Conservation (phyloP, 2,888 invertebrate genomes). For the Carpatolechia fugitivella region DNA sequence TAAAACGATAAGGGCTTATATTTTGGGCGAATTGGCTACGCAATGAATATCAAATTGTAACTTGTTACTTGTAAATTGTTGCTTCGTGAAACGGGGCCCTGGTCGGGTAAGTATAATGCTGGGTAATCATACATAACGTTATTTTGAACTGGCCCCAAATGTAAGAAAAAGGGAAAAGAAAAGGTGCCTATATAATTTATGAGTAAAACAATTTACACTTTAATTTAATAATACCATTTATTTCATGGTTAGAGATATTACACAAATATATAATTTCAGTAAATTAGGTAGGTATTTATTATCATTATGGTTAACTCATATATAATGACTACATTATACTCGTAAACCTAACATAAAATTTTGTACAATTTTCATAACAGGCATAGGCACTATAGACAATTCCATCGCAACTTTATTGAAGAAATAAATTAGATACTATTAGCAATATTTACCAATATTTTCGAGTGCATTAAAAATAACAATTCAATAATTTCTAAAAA, state of each 20-base stretch:
- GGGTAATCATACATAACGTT: no score
- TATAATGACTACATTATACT: constrained; percentile 57
- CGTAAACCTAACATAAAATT: constrained; percentile 41
- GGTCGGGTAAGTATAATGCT: no score
- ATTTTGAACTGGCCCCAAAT: no score
- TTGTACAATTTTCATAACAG: constrained; percentile 63
- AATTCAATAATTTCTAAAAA: constrained; percentile 59
- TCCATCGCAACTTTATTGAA: constrained; percentile 26
- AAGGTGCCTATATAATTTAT: no score
- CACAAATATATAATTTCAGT: constrained; percentile 65
- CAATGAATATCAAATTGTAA: no score
- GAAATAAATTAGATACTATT: constrained; percentile 51
- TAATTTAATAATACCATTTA: constrained; percentile 46
- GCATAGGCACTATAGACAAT: constrained; percentile 28
- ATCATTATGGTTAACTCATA: constrained; percentile 65
- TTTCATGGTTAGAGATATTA: constrained; percentile 68
- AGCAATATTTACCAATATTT: constrained; percentile 47
- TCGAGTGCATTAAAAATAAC: constrained; percentile 44
- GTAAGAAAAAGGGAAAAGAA: no score
- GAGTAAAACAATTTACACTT: not conserved
- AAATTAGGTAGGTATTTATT: constrained; percentile 50
- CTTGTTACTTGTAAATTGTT: no score
- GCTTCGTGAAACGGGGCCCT: no score
- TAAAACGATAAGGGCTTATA: no score
- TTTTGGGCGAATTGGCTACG: no score